Evolutionary conservation across 2,888 invertebrate species (phyloP), one percentile per base, ranked within the genome.

Genomic region (Cephus spinipes): DNA sequence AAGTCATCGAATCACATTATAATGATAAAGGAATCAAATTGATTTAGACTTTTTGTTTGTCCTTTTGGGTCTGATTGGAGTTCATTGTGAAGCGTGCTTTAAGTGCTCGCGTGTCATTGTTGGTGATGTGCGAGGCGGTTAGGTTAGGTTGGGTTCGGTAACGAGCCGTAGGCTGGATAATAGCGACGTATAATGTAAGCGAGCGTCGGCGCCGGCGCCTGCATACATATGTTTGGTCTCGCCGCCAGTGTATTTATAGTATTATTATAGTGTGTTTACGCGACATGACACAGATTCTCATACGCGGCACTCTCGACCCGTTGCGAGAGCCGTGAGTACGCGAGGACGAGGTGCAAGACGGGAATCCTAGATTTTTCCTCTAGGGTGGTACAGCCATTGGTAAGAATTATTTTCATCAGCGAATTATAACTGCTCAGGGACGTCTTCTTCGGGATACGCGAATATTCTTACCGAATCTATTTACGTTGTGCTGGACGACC

Each of bases 251-350:
- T 89, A 89, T 89, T 89, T 89, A 89, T 89, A 89, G 89, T 86
- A 87, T 85, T 88, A 88, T 89, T 89, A 86, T 86, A 89, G 87
- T 87, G 82, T 87, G 87, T 89, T 89, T 87, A 88, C 85, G 85
- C 86, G 87, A 85, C 86, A 86, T 87, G 89, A 86, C 89, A 89
- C 86, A 87, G 85, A 89, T 89, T 88, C 84, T 81, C 68, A 71
- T 74, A 77, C 68, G 36, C 36, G 31, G 71, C 74, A 78, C 77
- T 78, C 74, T 78, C 68, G 32, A 71, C 12, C 12, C 32, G 32
- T 31, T 32, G 71, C 31, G 71, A 71, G 71, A 71, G 71, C 32
- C 31, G 31, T 32, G 71, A 33, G 23, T 71, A 12, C 32, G 71
- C 12, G 71, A 71, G 32, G 71, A 71, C 71, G 31, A 71, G 55